A percentile compares a stretch with the other conserved stretches of the same genome.
Evolutionary conservation across 2,888 invertebrate species (phyloP).

Genomic region (Chrysolina haemoptera): DNA sequence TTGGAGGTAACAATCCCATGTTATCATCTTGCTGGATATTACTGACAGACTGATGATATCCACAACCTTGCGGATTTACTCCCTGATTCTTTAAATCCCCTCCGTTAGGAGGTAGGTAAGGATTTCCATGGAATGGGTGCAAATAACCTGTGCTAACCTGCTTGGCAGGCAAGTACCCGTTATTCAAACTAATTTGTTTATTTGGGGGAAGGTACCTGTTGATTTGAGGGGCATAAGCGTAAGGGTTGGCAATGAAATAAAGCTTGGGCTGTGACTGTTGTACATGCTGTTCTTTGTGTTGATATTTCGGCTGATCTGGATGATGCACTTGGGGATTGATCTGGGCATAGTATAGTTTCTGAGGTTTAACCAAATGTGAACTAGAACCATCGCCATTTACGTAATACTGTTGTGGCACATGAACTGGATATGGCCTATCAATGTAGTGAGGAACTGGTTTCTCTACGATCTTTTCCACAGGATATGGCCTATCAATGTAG

Average conservation of each 20-base stretch:
- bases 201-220: constrained; percentile 54
- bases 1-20: constrained; percentile 73
- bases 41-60: not conserved
- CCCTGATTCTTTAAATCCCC: not conserved
- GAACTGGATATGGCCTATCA: constrained; percentile 55
- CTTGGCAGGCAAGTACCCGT: constrained; percentile 43
- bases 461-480: constrained; percentile 65
- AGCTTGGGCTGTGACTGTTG: constrained; percentile 36
- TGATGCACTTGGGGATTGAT: not conserved
- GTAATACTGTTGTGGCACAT: constrained; percentile 51
- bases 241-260: constrained; percentile 45
- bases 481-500: constrained; percentile 69
- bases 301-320: not conserved
- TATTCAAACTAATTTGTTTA: constrained; percentile 44
- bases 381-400: constrained; percentile 43
- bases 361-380: constrained; percentile 40
- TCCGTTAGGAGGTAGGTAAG: not conserved
- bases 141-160: constrained; percentile 48
- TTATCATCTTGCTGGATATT: constrained; percentile 60
- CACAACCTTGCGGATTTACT: not conserved
- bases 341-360: not conserved
- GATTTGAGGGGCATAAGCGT: constrained; percentile 54
- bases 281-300: constrained; percentile 22
- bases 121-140: constrained; percentile 39
- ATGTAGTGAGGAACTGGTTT: constrained; percentile 58